phyloP scores from a whole-genome alignment of 1,140 invertebrate species.

The Nephila pilipes region DNA sequence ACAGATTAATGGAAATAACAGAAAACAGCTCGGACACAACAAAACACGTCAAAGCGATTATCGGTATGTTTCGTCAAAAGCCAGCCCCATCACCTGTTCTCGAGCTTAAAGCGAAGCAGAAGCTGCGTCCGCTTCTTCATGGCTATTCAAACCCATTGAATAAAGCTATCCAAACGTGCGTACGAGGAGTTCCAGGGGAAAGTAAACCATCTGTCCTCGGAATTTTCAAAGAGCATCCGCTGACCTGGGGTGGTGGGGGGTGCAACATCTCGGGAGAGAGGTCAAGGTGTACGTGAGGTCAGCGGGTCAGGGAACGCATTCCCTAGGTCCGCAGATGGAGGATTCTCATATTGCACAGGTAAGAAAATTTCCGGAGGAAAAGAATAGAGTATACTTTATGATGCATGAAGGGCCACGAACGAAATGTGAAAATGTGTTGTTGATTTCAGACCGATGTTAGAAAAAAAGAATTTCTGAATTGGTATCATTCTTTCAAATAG shows the following conservation, averaged over 20 bases:
- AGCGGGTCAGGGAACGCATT: background rate
- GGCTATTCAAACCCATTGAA: background rate
- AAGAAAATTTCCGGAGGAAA: background rate
- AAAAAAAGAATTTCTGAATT: no score
- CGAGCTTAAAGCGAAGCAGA: no score
- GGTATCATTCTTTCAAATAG: no score
- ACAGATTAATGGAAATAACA: no score
- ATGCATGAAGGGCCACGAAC: background rate
- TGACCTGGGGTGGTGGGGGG: background rate
- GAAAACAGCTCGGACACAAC: no score
- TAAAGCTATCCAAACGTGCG: background rate
- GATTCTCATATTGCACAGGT: background rate
- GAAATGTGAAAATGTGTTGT: no score
- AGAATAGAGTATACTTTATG: background rate
- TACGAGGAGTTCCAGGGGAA: background rate
- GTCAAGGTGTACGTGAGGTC: conserved; percentile 27
- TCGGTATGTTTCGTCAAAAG: no score
- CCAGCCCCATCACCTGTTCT: no score
- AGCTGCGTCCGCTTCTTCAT: no score
- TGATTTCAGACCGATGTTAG: no score
- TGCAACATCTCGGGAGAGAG: background rate
- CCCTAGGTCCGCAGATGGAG: background rate
- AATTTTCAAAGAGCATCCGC: conserved; percentile 3
- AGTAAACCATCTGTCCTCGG: background rate
- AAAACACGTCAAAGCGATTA: no score